A percentile compares a stretch with the other conserved stretches of the same genome.
Evolutionary conservation across 1,140 invertebrate species (phyloP).

Genomic region (Bombus picipes): DNA sequence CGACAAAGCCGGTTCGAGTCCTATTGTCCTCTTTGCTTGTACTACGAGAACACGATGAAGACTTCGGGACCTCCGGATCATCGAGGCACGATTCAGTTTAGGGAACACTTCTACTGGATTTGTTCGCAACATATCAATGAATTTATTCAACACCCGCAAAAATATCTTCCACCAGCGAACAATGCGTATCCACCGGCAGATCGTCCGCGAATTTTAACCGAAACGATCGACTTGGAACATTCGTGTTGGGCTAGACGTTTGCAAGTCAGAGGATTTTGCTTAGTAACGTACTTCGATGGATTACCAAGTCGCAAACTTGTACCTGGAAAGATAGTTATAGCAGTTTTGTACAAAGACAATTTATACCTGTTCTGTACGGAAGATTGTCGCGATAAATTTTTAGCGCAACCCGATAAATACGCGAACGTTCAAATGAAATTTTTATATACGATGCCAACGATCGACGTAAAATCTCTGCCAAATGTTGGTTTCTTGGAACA

Average conservation of each 20-base stretch:
- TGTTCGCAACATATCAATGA: constrained; percentile 81
- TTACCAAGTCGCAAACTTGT: constrained; percentile 79
- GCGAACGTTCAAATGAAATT: constrained; percentile 78
- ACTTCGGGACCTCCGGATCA: constrained; percentile 80
- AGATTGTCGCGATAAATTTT: constrained; percentile 82
- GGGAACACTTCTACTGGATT: constrained; percentile 84
- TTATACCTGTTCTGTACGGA: constrained; percentile 83
- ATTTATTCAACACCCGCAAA: constrained; percentile 78
- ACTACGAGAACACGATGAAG: constrained; percentile 74
- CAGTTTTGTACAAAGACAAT: constrained; percentile 78
- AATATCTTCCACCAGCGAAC: constrained; percentile 73
- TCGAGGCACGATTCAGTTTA: constrained; percentile 83
- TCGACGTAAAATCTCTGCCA: constrained; percentile 81
- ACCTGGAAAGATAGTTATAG: constrained; percentile 77
- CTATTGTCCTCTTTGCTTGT: constrained; percentile 84
- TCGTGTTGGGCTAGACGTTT: constrained; percentile 69
- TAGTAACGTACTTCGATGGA: constrained; percentile 84
- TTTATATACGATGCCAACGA: constrained; percentile 73
- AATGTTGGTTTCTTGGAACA: constrained; percentile 84
- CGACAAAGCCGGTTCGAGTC: constrained; percentile 81
- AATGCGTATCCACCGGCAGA: constrained; percentile 79
- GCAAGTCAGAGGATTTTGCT: constrained; percentile 83
- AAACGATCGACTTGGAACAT: constrained; percentile 69
- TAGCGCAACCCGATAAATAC: constrained; percentile 79
- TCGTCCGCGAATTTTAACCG: constrained; percentile 78